Evolutionary conservation across 2,888 invertebrate species (phyloP), one percentile per base, ranked within the genome.

Genomic region (Phania funesta): DNA sequence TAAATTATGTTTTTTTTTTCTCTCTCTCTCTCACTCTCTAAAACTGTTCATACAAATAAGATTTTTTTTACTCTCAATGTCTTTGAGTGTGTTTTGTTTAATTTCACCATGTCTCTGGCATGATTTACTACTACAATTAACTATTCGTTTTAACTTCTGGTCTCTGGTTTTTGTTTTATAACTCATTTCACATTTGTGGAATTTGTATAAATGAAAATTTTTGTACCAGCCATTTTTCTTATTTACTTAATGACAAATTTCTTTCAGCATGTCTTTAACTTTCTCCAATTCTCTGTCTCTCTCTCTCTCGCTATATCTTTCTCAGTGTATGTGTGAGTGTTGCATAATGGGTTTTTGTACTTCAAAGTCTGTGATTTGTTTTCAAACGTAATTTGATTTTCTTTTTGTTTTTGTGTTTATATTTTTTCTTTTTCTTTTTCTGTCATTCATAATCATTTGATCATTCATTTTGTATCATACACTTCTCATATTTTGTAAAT

Each of bases 391-490:
- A 44, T 7, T 1, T 44, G n/a, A n/a, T 3, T 41, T 41, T 41
- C 3, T 7, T 52, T 44, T 56, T 46, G 13, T 3, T 52, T 18
- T 60, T 24, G 9, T 38, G 9, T 32, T 32, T 6, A 38, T 68
- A n/a, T 24, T 22, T 35, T 24, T 41, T 29, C n/a, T 22, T 68
- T 32, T 24, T 6, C 9, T 52, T 65, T 20, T 8, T 60, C 26
- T 22, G 58, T 82, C 82, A 82, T 50, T 75, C 80, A 80, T 46
- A 35, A 50, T 70, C 81, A 82, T 78, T 48, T 58, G 24, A 16
- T 75, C 82, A 78, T 75, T 70, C 82, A 82, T 82, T 64, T 75
- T 83, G 83, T 83, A 83, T 80, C 83, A 83, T 83, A 83, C 83
- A 83, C 83, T 76, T 62, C 9, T 44, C 76, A 79, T 68, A 64